Evolutionary conservation across 2,797 vertebrate species (phyloP).

Genomic region (Helarctos malayanus): DNA sequence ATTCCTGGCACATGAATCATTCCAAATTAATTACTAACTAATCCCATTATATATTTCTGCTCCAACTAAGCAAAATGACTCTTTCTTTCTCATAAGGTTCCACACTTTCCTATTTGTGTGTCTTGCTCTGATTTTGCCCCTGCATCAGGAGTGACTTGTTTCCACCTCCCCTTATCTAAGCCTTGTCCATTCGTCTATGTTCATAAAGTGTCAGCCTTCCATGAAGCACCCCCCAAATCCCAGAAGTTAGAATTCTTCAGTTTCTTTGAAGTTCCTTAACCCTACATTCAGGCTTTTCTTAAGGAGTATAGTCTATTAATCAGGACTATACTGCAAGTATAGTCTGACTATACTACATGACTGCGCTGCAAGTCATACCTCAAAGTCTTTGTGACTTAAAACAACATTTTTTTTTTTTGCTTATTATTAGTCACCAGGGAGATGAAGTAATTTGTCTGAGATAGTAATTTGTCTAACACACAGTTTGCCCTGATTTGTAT

Average conservation of each 20-base stretch:
- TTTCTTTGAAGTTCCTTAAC: neutral
- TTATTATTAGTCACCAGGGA: neutral
- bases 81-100: neutral
- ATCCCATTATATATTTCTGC: conserved; percentile 1
- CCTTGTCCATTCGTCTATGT: neutral
- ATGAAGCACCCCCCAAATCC: neutral
- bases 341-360: no score
- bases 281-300: neutral
- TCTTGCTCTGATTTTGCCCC: neutral
- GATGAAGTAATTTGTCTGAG: neutral
- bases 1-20: neutral
- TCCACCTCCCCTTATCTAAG: neutral
- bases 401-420: neutral
- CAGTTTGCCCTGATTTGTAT: neutral
- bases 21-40: conserved; percentile 27
- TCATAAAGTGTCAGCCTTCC: neutral
- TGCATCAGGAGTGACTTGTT: neutral
- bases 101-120: neutral
- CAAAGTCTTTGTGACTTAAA: conserved; percentile 16
- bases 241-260: neutral
- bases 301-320: neutral
- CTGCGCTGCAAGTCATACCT: neutral
- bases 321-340: neutral
- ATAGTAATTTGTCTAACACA: neutral
- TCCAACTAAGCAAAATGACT: neutral